Evolutionary conservation across 2,888 invertebrate species (phyloP), one percentile per base, ranked within the genome.

Genomic region (Ophion costatus): DNA sequence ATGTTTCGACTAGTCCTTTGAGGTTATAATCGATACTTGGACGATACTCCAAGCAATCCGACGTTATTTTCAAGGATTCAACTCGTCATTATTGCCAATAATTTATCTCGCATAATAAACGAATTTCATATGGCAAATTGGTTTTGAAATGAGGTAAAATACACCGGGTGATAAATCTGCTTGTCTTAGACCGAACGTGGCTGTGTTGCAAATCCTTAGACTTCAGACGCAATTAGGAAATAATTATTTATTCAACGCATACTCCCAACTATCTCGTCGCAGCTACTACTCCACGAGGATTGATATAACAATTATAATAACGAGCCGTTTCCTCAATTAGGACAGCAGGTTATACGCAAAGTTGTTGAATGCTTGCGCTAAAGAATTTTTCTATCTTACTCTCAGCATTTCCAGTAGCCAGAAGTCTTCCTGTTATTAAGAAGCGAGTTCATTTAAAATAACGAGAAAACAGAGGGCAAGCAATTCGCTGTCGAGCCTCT

Each of bases 241-340:
- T 51, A 75, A 79, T 83, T 78, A 51, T 79, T 69, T 51, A 83
- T 74, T 45, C 74, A 33, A 11, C 63, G 57, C 74, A 22, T 11
- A 69, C 42, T 70, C n/a, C 64, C 42, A 61, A 61, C 17, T 42
- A 61, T 42, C 22, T 11, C 29, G 33, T 29, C n/a, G n/a, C 6
- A 33, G 7, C 51, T 29, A n/a, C 45, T 64, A 51, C 14, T 29
- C 29, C 0, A 9, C 9, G 24, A 61, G 29, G 29, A 22, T 20
- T 7, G 22, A 33, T 20, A 61, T 4, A 59, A 73, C 24, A 59
- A 57, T 17, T 61, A 70, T 24, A 70, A 70, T 56, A 56, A 29
- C 45, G 56, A 29, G 7, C 17, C 29, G 24, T 24, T 56, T 56
- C 29, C 56, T 51, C 33, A 29, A 56, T 57, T 56, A 22, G 45